Base-by-base conservation (phyloP, 2,797 vertebrate species). In the Lophius americanus region DNA sequence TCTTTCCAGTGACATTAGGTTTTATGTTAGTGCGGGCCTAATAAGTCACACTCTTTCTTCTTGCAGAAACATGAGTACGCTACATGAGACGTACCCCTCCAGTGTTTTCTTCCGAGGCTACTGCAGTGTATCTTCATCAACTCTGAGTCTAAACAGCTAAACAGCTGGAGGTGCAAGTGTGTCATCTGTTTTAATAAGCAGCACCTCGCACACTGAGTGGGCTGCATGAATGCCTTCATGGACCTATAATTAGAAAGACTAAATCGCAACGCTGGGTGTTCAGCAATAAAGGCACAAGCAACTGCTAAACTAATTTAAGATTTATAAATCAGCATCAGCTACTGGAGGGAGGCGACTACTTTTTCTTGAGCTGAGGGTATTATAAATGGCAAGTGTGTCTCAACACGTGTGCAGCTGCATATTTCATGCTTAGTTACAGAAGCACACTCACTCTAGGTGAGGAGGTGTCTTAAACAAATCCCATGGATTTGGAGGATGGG, bases 381-480 rank as follows among this genome's bases (percentile, higher is more conserved):
- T 78, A 85, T 64, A 59, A 81, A 33, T 2, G 51, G 32, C 7
- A 42, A 56, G 42, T 33, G 54, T 11, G 32, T 42, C 39, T 63
- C 9, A 39, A 33, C 60, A 36, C 61, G 48, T 60, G 57, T 82
- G 78, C 75, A 70, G 75, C 60, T 75, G 78, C 73, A 78, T 79
- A 82, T 88, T 78, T 85, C 67, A 76, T 11, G 64, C 71, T 67
- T 69, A 64, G 72, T 78, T 63, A 56, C 36, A 5, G 1, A 69
- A 52, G 38, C 12, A 33, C 39, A 9, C 64, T 73, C n/a, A 1
- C 0, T 13, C 48, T 50, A 43, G 59, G 60, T 49, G 51, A 74
- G 61, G 33, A 79, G 73, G 52, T 73, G 73, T 78, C 74, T 73
- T 38, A 12, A 68, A 70, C 60, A 73, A 77, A 82, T 78, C 48